Base-by-base conservation (phyloP, 2,888 invertebrate species). In the Xylocampa areola region DNA sequence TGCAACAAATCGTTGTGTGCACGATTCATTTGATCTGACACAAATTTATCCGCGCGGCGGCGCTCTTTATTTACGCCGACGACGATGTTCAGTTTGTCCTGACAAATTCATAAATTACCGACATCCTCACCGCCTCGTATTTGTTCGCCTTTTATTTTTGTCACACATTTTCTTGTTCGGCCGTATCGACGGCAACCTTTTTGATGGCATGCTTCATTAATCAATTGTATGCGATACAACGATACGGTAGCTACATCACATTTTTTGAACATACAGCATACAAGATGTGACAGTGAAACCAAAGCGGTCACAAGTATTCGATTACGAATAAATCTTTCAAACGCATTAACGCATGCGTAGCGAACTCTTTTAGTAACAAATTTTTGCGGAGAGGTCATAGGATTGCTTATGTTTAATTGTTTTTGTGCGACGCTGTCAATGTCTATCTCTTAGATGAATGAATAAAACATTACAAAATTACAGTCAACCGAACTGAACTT, bases 21-120 rank as follows among this genome's bases (percentile, higher is more conserved):
- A 87, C 91, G 91, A 88, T 89, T 88, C 93, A 93, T 94, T 94
- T 94, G 93, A 93, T 92, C 90, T 93, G 94, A 92, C 92, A 92
- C 91, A 87, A 93, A 94, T 94, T 92, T 94, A 94, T 93, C 90
- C 90, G 81, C 88, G 86, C 87, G 81, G 83, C 84, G 77, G 79
- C 69, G 87, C 89, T 89, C 90, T 90, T 92, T 93, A 92, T 92
- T 92, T 91, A 89, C 88, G 82, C 89, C 84, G 88, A 82, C 87
- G 86, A 79, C 88, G 85, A 85, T 86, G 91, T 86, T 90, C 92
- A 89, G 89, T 89, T 90, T 90, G 92, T 91, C 92, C 88, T 90
- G 90, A 92, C 93, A 92, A 93, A 93, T 93, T 93, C 93, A 93
- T 94, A 94, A 94, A 94, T 94, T 93, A 94, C 91, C 92, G 85